Evolutionary conservation across 2,888 invertebrate genomes (phyloP), one percentile per base, ranked within the genome.

Genomic region (Myathropa florea): DNA sequence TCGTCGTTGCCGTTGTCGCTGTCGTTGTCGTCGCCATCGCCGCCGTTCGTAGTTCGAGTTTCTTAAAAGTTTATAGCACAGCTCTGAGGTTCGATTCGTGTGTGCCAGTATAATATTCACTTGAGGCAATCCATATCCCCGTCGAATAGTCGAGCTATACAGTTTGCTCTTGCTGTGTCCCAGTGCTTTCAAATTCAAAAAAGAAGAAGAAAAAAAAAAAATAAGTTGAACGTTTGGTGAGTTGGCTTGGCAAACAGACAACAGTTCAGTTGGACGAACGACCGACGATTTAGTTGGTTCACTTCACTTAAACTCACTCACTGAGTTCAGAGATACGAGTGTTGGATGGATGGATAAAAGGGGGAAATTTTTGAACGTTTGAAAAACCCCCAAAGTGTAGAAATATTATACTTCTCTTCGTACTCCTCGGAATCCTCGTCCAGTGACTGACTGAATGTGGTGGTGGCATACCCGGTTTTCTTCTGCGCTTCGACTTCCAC

Each of bases 1-100:
- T 90, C 90, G 89, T 89, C 90, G 89, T 89, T 89, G 89, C 90
- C 89, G 90, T 90, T 90, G 90, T 90, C 90, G 90, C 89, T 46
- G 83, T 73, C 76, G 63, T 63, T 64, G 68, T 60, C 67, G 72
- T 64, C 36, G 63, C 71, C 70, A 46, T 81, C 77, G 70, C 70
- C 78, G 23, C 61, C 65, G 63, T 55, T 60, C 30, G 73, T 61
- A 53, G 68, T 85, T 76, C 64, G 85, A 82, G 73, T 85, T 85
- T 85, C 85, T 85, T 85, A 77, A 77, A 77, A 85, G 82, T 85
- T 85, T 85, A 85, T 85, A 82, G 72, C 85, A 65, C 68, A 55
- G 82, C 82, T 80, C 65, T 24, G 70, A 84, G 76, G 80, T 75
- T 82, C 75, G 84, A 81, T 84, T 60, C 68, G 78, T 86, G 70